A percentile compares a stretch with the other conserved stretches of the same genome.
Conservation (phyloP, 2,113 vertebrate genomes). For the Pongo abelii region DNA sequence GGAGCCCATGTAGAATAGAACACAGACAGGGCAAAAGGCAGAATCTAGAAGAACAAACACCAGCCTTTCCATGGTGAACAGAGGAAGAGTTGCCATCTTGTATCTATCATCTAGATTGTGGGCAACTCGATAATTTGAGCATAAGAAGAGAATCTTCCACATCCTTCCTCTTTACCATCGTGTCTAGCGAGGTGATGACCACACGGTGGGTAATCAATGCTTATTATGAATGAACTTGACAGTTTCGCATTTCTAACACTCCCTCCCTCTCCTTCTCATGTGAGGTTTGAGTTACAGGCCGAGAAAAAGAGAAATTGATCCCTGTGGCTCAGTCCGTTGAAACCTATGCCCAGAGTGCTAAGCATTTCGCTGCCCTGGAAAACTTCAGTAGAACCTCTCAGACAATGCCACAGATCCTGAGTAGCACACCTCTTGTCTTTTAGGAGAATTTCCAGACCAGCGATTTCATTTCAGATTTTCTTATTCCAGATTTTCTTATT, state of each 20-base stretch:
- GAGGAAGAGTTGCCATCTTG: neutral
- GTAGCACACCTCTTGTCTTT: neutral
- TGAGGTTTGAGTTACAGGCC: slow-evolving; percentile 50
- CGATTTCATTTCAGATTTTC: slow-evolving; percentile 28
- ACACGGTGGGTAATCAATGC: neutral
- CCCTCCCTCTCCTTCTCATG: neutral
- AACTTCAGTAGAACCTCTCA: neutral
- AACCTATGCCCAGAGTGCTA: slow-evolving; percentile 40
- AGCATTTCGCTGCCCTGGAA: slow-evolving; percentile 39
- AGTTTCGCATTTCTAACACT: neutral
- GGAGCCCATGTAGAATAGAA: neutral
- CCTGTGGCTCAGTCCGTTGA: neutral
- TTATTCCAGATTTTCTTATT: slow-evolving; percentile 16
- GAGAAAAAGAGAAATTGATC: slow-evolving; percentile 36
- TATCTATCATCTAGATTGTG: neutral
- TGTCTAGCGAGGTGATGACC: neutral
- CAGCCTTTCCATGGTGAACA: neutral
- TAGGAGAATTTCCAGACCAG: slow-evolving; percentile 43
- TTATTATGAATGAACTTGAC: slow-evolving; percentile 52
- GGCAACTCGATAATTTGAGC: neutral
- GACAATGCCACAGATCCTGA: neutral
- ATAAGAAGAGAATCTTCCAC: neutral
- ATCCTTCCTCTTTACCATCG: neutral
- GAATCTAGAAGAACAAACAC: neutral
- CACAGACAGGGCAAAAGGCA: neutral